phyloP scores from a whole-genome alignment of 2,797 vertebrate genomes.

The Anguilla marmorata region DNA sequence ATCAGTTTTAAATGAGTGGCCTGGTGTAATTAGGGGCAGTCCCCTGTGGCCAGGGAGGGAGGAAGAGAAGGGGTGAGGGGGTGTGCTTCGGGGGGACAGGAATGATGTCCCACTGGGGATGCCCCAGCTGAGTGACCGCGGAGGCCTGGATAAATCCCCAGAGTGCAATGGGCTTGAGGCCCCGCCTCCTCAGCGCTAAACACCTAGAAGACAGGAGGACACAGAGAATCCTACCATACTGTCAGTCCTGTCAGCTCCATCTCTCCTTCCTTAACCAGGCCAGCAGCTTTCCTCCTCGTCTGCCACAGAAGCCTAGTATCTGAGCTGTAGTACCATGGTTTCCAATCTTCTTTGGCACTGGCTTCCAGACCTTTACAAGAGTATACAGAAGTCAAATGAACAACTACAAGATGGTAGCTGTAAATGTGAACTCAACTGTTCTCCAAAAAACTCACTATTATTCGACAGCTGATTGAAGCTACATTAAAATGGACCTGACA shows the following conservation, averaged over 20 bases:
- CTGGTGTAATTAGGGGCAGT: constrained; percentile 80
- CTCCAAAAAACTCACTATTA: neutral
- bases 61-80: constrained; percentile 58
- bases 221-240: neutral
- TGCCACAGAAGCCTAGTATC: neutral
- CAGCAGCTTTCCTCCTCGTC: neutral
- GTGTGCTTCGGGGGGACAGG: constrained; percentile 76
- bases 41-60: constrained; percentile 78
- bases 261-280: neutral
- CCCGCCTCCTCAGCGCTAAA: constrained; percentile 16
- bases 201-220: neutral
- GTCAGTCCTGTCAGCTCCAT: neutral
- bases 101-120: constrained; percentile 62
- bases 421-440: neutral
- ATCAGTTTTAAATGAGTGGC: constrained; percentile 78
- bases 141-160: constrained; percentile 58
- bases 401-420: neutral
- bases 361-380: neutral
- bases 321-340: neutral
- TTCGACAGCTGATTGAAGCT: neutral
- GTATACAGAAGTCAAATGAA: neutral
- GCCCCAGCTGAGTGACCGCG: constrained; percentile 71
- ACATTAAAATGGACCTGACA: neutral
- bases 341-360: neutral
- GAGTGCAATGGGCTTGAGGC: neutral